A percentile compares a stretch with the other conserved stretches of the same genome.
phyloP scores from a whole-genome alignment of 2,888 invertebrate species.

The Melanotus villosus region DNA sequence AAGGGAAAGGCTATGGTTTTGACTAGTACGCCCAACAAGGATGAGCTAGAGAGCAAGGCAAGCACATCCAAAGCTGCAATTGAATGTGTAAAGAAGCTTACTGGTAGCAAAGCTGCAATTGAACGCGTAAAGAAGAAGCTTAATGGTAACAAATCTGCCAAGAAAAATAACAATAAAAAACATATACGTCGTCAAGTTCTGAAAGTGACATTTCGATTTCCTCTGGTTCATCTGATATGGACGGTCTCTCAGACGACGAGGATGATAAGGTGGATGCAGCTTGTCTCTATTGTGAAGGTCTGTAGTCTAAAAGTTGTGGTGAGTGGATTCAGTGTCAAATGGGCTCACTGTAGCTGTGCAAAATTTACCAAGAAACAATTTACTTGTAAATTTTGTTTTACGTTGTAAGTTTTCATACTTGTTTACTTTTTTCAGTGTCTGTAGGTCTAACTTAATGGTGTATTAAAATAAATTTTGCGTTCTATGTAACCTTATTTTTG shows the following conservation, averaged over 20 bases:
- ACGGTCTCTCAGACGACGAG: not conserved
- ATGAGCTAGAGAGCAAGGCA: slow-evolving; percentile 2
- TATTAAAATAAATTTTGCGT: not conserved
- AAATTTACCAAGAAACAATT: not conserved
- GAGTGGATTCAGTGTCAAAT: slow-evolving; percentile 2
- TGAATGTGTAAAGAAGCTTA: not conserved
- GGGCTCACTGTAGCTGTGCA: not conserved
- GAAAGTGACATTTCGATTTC: slow-evolving; percentile 1
- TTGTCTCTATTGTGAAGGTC: slow-evolving; percentile 1
- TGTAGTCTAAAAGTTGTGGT: not conserved
- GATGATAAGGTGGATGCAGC: not conserved
- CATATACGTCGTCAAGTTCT: not conserved
- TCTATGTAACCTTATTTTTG: not conserved
- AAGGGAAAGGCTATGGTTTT: not conserved
- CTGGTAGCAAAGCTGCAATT: not conserved
- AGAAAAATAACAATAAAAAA: not conserved
- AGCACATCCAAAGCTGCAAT: not conserved
- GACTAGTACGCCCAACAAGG: not conserved
- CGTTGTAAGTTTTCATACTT: not conserved
- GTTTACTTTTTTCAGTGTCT: not conserved
- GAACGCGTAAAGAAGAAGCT: not conserved
- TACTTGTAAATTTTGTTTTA: not conserved
- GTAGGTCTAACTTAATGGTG: not conserved
- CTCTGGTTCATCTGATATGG: not conserved
- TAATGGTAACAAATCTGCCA: not conserved